Percentiles rank a stretch among this genome's conserved stretches.
Evolutionary conservation across 2,797 vertebrate genomes (phyloP).

Genomic region (Staurois parvus): DNA sequence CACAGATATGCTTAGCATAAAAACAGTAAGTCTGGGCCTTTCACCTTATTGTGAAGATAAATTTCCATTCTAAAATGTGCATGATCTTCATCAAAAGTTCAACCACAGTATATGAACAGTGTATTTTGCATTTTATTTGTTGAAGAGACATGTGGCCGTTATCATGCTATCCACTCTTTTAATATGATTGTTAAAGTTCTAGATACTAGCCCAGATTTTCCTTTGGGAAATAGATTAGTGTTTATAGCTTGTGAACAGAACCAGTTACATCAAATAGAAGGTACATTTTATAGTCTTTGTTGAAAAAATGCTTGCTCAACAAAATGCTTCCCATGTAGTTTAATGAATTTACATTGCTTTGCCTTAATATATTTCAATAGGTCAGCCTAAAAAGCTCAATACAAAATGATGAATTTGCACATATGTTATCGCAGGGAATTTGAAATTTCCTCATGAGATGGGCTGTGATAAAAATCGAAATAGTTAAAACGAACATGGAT

Average conservation of each 20-base stretch:
- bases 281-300: neutral
- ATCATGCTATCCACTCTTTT: neutral
- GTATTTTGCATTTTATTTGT: neutral
- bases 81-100: too few relatives aligned
- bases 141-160: neutral
- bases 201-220: neutral
- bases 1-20: too few relatives aligned
- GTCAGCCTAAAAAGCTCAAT: neutral
- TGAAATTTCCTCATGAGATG: neutral
- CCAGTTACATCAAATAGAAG: neutral
- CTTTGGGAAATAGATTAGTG: neutral
- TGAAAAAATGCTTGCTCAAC: neutral
- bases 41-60: too few relatives aligned
- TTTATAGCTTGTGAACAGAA: neutral
- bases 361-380: neutral
- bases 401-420: constrained; percentile 11
- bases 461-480: neutral
- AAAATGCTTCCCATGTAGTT: neutral
- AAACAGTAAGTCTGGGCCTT: too few relatives aligned
- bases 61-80: too few relatives aligned
- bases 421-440: neutral
- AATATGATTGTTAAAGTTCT: neutral
- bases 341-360: neutral
- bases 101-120: neutral
- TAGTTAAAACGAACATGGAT: neutral